A percentile compares a stretch with the other conserved stretches of the same genome.
Evolutionary conservation across 2,888 invertebrate species (phyloP).

Genomic region (Sphaerophoria rueppellii): DNA sequence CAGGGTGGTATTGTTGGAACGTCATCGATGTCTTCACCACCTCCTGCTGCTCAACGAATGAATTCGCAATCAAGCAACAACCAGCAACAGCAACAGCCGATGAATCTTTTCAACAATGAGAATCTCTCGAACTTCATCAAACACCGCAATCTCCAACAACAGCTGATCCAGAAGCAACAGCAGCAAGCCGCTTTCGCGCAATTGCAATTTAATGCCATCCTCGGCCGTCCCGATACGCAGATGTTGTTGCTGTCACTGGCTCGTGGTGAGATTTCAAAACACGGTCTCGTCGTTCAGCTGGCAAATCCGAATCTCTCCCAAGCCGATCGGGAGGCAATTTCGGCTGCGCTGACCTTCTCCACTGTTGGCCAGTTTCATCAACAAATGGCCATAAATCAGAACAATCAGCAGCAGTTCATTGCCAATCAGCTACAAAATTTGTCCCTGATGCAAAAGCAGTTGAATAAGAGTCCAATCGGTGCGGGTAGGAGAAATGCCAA

Average conservation of each 20-base stretch:
- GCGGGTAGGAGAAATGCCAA: constrained; percentile 50
- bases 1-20: background rate
- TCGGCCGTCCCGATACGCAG: constrained; percentile 79
- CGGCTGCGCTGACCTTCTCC: constrained; percentile 80
- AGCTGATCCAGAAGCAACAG: constrained; percentile 79
- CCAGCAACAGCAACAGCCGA: constrained; percentile 34
- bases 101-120: constrained; percentile 76
- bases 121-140: constrained; percentile 79
- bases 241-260: constrained; percentile 78
- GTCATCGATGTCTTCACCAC: constrained; percentile 17
- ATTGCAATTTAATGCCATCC: constrained; percentile 79
- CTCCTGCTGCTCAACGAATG: background rate
- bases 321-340: constrained; percentile 80
- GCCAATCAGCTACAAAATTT: constrained; percentile 80
- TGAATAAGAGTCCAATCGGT: constrained; percentile 73
- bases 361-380: constrained; percentile 80
- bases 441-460: constrained; percentile 78
- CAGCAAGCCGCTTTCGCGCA: constrained; percentile 79
- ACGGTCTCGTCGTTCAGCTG: constrained; percentile 79
- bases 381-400: constrained; percentile 66
- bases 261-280: constrained; percentile 81
- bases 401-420: constrained; percentile 76
- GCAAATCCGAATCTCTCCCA: constrained; percentile 79
- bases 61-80: background rate
- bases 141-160: constrained; percentile 77